Base-by-base conservation (phyloP, 2,113 vertebrate species). In the Tachycineta bicolor region DNA sequence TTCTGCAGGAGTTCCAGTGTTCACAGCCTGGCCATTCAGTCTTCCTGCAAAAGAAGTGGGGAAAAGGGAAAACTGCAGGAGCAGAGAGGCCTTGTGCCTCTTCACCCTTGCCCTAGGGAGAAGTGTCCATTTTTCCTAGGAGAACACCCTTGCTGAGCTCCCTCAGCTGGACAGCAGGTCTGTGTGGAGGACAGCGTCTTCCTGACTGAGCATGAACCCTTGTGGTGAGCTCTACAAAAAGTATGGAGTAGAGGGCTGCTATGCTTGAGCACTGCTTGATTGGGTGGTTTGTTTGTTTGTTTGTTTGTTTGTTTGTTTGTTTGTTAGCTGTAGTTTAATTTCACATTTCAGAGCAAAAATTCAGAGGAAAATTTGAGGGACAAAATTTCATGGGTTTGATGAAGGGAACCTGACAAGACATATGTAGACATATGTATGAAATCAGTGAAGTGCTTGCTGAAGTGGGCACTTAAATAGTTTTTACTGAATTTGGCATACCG, bases 131-230 rank as follows among this genome's bases (percentile, higher is more conserved):
- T 82, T 79, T 50, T 71, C 11, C 11, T 37, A 14, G 19, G 16
- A 81, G 46, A 60, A 23, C 5, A 24, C n/a, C 73, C 14, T 7
- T 24, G 31, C 68, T 47, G 55, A 87, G 56, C 55, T 76, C 1
- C 1, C 50, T 74, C 21, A 44, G 28, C 37, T 52, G 55, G 39
- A 37, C 13, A 70, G 39, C 22, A 52, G 31, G 24, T 43, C 22
- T 5, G 0, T 49, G n/a, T 13, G 46, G 39, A 82, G 28, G 26
- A 24, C 4, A 2, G 12, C 1, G 0, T 79, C 31, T 69, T 87
- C 60, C 43, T 82, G 18, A 49, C n/a, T 52, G 14, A 31, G 31
- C 59, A n/a, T 2, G 3, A 74, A 44, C 14, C 14, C 31, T 11
- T 18, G 15, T 73, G 69, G 10, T 52, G 31, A 50, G 37, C 23